Base-by-base conservation (phyloP, 2,888 invertebrate genomes). In the Tetragonisca angustula region DNA sequence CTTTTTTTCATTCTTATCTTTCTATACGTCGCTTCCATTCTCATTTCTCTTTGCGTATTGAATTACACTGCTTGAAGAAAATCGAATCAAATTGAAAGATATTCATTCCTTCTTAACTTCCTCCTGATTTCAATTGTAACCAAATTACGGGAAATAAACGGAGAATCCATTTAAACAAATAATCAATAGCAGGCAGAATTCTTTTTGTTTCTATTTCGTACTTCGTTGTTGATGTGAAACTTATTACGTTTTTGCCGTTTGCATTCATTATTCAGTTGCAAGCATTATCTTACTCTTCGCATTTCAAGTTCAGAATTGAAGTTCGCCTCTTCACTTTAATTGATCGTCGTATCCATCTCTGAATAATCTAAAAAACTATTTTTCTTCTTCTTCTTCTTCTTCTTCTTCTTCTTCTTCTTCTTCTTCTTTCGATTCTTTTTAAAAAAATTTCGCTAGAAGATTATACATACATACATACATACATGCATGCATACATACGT, bases 211-310 rank as follows among this genome's bases (percentile, higher is more conserved):
- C 17, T 54, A 32, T 50, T 59, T 52, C 24, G 17, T 56, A 69
- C 32, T 83, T 83, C 81, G 81, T 76, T 81, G 72, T 73, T 81
- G 52, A 59, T 27, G 52, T 50, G 56, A 49, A 52, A 68, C 59
- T 49, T 54, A 17, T 21, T 49, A 64, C 15, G 4, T 11, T 79
- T 36, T 17, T 56, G 15, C n/a, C 32, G 24, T 17, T 67, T 15
- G 2, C 69, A 15, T 52, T 67, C 36, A 9, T 17, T 56, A 17
- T 49, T 32, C 5, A 32, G 15, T 6, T 21, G 27, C 61, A 68
- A 67, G 27, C 17, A 50, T n/a, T 13, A 5, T 17, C 19, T 52
- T 15, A 54, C 27, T 27, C n/a, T 17, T 36, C 27, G 21, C 36
- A 0, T 27, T 24, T 17, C 11, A 50, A 50, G 13, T 21, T 43